phyloP scores from a whole-genome alignment of 1,140 invertebrate species.

The Venustaconcha ellipsiformis region DNA sequence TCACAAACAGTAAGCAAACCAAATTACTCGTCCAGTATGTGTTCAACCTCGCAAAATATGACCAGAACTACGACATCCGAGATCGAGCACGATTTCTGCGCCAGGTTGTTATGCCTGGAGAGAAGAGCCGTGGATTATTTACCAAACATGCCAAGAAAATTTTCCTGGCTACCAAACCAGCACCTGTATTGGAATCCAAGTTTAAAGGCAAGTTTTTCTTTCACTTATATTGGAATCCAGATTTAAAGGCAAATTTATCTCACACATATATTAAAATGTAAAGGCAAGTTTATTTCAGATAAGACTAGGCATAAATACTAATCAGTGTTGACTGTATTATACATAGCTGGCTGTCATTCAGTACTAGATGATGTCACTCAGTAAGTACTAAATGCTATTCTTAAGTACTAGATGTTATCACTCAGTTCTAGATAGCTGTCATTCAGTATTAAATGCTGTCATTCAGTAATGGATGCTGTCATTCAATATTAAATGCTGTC shows the following conservation, averaged over 20 bases:
- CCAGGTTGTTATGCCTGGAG: constrained; percentile 77
- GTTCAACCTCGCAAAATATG: constrained; percentile 96
- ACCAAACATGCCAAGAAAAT: constrained; percentile 83
- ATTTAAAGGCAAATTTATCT: neutral
- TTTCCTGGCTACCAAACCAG: constrained; percentile 93
- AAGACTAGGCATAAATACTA: too few relatives aligned
- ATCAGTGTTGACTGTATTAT: too few relatives aligned
- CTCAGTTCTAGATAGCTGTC: too few relatives aligned
- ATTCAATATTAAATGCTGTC: too few relatives aligned
- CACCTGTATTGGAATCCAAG: constrained; percentile 82
- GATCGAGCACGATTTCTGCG: constrained; percentile 91
- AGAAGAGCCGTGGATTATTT: constrained; percentile 69
- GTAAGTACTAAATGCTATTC: too few relatives aligned
- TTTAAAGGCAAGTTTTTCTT: constrained; percentile 73
- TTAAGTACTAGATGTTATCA: too few relatives aligned
- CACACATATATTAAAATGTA: constrained; percentile 36
- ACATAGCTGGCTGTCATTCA: too few relatives aligned
- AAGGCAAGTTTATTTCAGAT: constrained; percentile 69
- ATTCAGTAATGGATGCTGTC: too few relatives aligned
- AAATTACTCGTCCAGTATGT: constrained; percentile 92
- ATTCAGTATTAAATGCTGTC: too few relatives aligned
- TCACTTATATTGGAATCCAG: neutral
- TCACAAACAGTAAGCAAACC: constrained; percentile 90
- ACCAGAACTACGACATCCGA: constrained; percentile 97
- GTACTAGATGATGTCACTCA: too few relatives aligned